phyloP scores from a whole-genome alignment of 23 tunicate genomes.

The Corella eumyota region DNA sequence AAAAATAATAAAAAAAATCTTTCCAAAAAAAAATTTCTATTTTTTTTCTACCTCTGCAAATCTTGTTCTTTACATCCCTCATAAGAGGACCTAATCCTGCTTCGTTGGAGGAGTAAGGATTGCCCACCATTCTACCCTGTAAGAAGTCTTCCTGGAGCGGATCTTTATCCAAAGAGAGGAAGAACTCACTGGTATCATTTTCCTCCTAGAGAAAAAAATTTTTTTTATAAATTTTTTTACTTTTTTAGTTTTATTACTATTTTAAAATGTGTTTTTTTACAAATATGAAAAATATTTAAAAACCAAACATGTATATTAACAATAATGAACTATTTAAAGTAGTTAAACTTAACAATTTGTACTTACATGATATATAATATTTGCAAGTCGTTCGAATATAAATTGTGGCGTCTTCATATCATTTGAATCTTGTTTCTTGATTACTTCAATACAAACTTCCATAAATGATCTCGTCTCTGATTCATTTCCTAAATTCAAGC shows the following conservation, averaged over 20 bases:
- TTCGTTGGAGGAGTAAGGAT: constrained; percentile 83
- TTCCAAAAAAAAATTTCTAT: too few relatives aligned
- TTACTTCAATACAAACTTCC: constrained; percentile 90
- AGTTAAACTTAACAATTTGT: too few relatives aligned
- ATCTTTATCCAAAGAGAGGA: constrained; percentile 88
- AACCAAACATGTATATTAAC: too few relatives aligned
- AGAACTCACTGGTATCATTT: constrained; percentile 83
- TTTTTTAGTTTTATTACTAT: too few relatives aligned
- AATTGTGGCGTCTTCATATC: constrained; percentile 90
- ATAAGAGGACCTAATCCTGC: constrained; percentile 84
- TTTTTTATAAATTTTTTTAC: neutral
- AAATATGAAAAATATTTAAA: too few relatives aligned
- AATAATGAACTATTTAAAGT: too few relatives aligned
- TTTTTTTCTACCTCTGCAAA: constrained; percentile 54
- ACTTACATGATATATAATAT: constrained; percentile 81
- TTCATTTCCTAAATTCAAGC: constrained; percentile 46
- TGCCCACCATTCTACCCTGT: constrained; percentile 96
- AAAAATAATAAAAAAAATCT: neutral
- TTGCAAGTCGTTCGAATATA: constrained; percentile 92
- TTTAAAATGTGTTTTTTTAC: too few relatives aligned
- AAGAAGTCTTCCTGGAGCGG: constrained; percentile 97
- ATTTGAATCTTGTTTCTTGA: constrained; percentile 66
- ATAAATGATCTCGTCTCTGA: constrained; percentile 74
- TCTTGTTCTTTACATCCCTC: constrained; percentile 96
- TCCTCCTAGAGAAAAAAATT: constrained; percentile 39